Conservation (phyloP, 1,140 invertebrate genomes). For the Argopecten irradians region DNA sequence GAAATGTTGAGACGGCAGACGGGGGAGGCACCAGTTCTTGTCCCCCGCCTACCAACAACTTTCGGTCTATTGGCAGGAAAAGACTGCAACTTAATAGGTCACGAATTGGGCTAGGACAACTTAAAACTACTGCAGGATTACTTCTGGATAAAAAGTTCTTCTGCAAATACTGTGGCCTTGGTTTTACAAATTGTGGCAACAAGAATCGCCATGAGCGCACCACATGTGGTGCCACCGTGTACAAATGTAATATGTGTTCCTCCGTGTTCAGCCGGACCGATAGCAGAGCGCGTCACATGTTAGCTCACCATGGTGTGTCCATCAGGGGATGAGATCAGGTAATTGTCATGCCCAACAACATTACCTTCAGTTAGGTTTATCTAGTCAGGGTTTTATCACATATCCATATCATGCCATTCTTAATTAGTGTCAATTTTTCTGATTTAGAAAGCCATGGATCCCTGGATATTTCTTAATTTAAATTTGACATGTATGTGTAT, state of each 20-base stretch:
- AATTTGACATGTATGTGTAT: too few species aligned
- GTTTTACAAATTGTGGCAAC: slow-evolving; percentile 43
- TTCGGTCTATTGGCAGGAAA: neutral
- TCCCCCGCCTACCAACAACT: neutral
- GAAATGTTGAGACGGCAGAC: neutral
- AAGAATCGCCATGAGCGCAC: slow-evolving; percentile 39
- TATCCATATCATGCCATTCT: too few species aligned
- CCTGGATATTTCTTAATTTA: too few species aligned
- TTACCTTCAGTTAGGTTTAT: neutral
- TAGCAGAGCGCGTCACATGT: slow-evolving; percentile 37
- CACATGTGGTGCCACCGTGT: slow-evolving; percentile 32
- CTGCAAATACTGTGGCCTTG: slow-evolving; percentile 42
- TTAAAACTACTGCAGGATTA: neutral
- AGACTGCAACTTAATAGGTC: slow-evolving; percentile 2
- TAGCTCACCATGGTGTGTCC: slow-evolving; percentile 32
- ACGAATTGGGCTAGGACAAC: neutral
- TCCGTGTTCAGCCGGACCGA: slow-evolving; percentile 37
- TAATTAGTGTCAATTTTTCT: too few species aligned
- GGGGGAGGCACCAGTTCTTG: neutral
- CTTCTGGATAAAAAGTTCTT: slow-evolving; percentile 30
- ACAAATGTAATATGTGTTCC: slow-evolving; percentile 41
- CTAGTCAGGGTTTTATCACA: neutral
- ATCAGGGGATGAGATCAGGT: slow-evolving; percentile 25
- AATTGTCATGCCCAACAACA: neutral
- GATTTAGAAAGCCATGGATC: too few species aligned